These are phyloP conservation scores for Choreutis nemorana DNA, from an alignment of 2,888 invertebrate genomes.

Conservation along the genomic window DNA sequence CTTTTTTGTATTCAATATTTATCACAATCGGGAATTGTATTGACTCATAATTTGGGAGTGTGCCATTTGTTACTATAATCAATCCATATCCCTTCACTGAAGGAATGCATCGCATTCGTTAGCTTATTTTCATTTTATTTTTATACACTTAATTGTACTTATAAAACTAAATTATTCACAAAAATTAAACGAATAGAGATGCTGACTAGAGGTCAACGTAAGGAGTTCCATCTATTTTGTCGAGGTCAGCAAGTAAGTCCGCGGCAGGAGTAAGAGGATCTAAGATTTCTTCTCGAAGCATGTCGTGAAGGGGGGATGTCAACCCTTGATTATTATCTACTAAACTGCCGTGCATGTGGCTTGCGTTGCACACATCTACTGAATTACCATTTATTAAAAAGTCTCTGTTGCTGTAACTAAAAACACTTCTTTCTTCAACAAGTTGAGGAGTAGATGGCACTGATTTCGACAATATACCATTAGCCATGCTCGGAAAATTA, in stretches of 20 bases:
- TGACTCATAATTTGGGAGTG: slow-evolving; percentile 55
- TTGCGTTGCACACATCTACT: slow-evolving; percentile 41
- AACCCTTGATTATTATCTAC: slow-evolving; percentile 33
- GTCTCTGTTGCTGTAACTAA: slow-evolving; percentile 68
- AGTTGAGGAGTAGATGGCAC: slow-evolving; percentile 80
- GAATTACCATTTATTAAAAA: slow-evolving; percentile 71
- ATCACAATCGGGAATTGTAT: slow-evolving; percentile 43
- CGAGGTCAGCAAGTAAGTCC: slow-evolving; percentile 48
- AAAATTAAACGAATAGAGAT: slow-evolving; percentile 16
- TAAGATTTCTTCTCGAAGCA: slow-evolving; percentile 48
- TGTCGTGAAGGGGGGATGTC: slow-evolving; percentile 47
- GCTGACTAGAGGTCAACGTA: slow-evolving; percentile 58
- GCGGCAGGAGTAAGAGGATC: slow-evolving; percentile 44
- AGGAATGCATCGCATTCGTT: too few relatives aligned
- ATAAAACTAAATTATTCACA: slow-evolving; percentile 15
- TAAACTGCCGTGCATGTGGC: slow-evolving; percentile 29
- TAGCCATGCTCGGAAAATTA: slow-evolving; percentile 29
- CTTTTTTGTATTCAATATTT: slow-evolving; percentile 15
- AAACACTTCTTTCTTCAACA: slow-evolving; percentile 55
- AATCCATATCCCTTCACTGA: slow-evolving; percentile 51
- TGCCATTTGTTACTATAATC: slow-evolving; percentile 27
- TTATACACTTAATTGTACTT: too few relatives aligned
- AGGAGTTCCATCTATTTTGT: slow-evolving; percentile 49
- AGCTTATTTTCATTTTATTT: too few relatives aligned
- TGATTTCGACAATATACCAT: slow-evolving; percentile 72